Evolutionary conservation across 2,888 invertebrate genomes (phyloP), one percentile per base, ranked within the genome.

Genomic region (Acleris literana): DNA sequence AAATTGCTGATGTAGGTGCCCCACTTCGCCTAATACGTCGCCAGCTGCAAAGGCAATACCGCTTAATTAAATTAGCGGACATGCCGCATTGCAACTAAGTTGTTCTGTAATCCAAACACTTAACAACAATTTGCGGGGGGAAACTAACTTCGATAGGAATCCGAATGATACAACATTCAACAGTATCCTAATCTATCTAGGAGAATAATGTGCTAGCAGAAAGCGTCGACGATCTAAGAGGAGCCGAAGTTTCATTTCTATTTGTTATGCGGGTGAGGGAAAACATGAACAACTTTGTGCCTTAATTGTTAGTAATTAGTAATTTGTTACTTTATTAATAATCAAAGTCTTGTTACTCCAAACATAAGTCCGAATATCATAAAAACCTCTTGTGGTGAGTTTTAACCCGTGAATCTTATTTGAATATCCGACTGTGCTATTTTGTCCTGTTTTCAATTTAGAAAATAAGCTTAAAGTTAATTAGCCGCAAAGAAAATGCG

Each of bases 221-320:
- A 6, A 46, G 17, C 17, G 51, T 17, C 33, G 33, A 18, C 49
- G 20, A 25, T 48, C 25, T 57, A 53, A 51, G 49, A 48, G 20
- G 22, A 46, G 6, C 48, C 11, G 20, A 49, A 88, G 84, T 87
- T 88, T 85, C 76, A 82, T 84, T 39, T 84, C 86, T 90, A 90
- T 91, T 91, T 84, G 85, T 84, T 83, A 87, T 87, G 85, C 87
- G 87, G 87, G 86, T 80, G 80, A 80, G 76, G 80, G 81, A 81
- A 81, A 83, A 82, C 69, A 69, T 71, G 55, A 65, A 54, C 58
- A 53, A 66, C 61, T 48, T 46, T 57, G 57, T 25, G 25, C 43
- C 44, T 51, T 52, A 58, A 63, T 63, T 58, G 57, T n/a, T n/a
- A n/a, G n/a, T n/a, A n/a, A n/a, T n/a, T n/a, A n/a, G n/a, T n/a